Conservation (phyloP, 2,113 vertebrate genomes). For the Atherinomorus stipes region DNA sequence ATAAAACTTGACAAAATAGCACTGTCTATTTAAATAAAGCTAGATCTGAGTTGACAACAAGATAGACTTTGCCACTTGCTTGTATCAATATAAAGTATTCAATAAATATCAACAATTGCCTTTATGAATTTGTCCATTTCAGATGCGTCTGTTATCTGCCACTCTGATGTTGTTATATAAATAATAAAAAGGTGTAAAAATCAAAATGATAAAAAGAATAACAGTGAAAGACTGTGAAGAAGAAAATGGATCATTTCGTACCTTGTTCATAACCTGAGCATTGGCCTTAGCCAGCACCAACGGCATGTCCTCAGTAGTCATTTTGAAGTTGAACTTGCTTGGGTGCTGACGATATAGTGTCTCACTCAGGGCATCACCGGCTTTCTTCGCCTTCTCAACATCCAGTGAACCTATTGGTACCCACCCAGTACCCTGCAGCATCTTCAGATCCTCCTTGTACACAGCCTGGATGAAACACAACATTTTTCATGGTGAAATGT, state of each 20-base stretch:
- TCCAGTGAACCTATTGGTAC: slow-evolving; percentile 87
- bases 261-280: slow-evolving; percentile 85
- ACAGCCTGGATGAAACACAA: slow-evolving; percentile 73
- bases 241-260: slow-evolving; percentile 42
- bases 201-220: not conserved
- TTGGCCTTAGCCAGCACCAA: slow-evolving; percentile 87
- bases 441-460: slow-evolving; percentile 86
- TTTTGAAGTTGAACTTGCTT: slow-evolving; percentile 82
- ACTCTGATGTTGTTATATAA: not conserved
- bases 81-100: no score
- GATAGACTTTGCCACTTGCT: no score
- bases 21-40: not conserved
- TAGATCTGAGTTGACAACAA: no score
- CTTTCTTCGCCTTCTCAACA: slow-evolving; percentile 84
- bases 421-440: slow-evolving; percentile 86
- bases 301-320: slow-evolving; percentile 84
- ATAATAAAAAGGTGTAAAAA: not conserved
- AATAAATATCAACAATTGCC: no score
- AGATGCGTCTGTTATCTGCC: no score
- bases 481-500: not conserved
- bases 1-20: not conserved
- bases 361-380: slow-evolving; percentile 83
- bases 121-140: not conserved
- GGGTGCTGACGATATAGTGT: slow-evolving; percentile 85
- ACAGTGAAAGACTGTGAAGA: no score